Conservation (phyloP, 1,140 invertebrate genomes). For the Trachymyrmex septentrionalis region DNA sequence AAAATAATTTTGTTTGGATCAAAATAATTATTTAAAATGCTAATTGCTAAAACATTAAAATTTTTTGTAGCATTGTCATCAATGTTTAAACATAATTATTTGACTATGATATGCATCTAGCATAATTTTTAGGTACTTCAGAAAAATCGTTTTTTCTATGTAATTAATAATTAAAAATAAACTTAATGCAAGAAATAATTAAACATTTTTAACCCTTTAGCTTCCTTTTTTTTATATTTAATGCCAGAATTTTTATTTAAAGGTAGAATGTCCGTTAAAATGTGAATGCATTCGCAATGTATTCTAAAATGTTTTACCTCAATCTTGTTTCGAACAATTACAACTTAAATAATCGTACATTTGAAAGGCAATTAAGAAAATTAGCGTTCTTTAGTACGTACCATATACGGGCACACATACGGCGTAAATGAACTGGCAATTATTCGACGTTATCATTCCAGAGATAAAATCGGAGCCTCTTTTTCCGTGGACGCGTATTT, state of each 20-base stretch:
- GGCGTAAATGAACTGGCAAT: not conserved
- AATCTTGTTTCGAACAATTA: not conserved
- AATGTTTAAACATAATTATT: no score
- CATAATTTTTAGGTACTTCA: no score
- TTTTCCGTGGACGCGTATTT: not conserved
- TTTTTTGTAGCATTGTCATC: no score
- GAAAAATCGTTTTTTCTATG: no score
- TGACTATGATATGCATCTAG: no score
- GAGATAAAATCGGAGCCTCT: constrained; percentile 5
- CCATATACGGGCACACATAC: not conserved
- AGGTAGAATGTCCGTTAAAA: not conserved
- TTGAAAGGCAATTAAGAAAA: not conserved
- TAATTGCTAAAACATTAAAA: no score
- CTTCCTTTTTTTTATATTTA: not conserved
- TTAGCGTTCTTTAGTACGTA: not conserved
- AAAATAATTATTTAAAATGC: no score
- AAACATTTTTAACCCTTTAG: not conserved
- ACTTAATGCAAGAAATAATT: no score
- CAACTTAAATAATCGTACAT: not conserved
- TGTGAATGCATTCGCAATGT: not conserved
- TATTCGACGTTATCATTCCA: constrained; percentile 25
- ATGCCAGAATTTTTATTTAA: not conserved
- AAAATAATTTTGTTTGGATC: no score
- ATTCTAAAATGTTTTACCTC: not conserved
- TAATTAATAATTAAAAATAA: no score